Percentiles rank a stretch among this genome's conserved stretches.
Evolutionary conservation across 2,888 invertebrate genomes (phyloP).

Genomic region (Ectemnius continuus): DNA sequence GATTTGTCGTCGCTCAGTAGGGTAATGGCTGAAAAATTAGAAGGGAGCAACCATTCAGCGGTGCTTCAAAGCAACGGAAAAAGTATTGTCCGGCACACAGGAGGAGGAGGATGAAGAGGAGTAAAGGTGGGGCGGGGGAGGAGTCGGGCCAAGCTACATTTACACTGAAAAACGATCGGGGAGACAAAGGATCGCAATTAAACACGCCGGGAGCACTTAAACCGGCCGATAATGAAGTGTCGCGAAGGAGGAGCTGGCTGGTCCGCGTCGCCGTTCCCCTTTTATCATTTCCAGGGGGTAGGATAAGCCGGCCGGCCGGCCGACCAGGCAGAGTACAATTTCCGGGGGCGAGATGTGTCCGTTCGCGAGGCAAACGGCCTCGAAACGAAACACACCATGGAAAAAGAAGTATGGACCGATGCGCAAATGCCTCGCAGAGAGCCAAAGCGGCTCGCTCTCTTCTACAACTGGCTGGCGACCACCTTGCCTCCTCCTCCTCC

Average conservation of each 20-base stretch:
- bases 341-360: conserved; percentile 3
- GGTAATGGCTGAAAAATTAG: background rate
- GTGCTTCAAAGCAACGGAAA: no score
- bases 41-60: background rate
- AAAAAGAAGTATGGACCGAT: no score
- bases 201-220: conserved; percentile 5
- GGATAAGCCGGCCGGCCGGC: background rate
- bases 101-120: no score
- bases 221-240: conserved; percentile 7
- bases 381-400: background rate
- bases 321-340: background rate
- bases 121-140: background rate
- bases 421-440: no score
- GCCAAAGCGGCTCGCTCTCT: no score
- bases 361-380: background rate
- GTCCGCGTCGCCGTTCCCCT: background rate
- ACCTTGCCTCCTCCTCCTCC: no score
- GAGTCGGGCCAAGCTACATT: conserved; percentile 15
- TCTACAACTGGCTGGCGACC: no score
- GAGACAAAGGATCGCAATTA: conserved; percentile 6
- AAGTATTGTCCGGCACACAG: background rate
- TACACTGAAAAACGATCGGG: conserved; percentile 7
- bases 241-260: background rate
- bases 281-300: background rate
- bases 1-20: no score